phyloP scores from a whole-genome alignment of 2,888 invertebrate genomes.

The Zootermopsis nevadensis region DNA sequence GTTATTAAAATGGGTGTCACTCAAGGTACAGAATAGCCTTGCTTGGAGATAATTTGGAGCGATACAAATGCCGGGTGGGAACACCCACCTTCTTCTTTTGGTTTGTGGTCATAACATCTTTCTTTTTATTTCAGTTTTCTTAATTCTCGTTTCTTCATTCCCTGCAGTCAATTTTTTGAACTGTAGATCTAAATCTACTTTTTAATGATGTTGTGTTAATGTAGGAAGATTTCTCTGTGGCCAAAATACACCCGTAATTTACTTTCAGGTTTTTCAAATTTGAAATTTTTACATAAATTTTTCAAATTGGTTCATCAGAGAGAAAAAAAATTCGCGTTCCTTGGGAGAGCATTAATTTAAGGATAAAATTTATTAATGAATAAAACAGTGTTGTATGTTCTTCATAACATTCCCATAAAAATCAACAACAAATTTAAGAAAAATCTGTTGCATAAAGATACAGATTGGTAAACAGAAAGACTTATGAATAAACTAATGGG shows the following conservation, averaged over 20 bases:
- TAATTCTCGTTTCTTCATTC: slow-evolving; percentile 2
- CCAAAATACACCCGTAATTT: neutral
- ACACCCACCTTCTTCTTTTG: neutral
- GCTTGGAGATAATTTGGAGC: neutral
- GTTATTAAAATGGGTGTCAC: slow-evolving; percentile 10
- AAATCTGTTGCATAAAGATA: too few relatives aligned
- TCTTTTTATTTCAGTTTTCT: neutral
- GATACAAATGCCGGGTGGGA: neutral
- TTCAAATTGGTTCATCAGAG: neutral
- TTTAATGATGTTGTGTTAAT: neutral
- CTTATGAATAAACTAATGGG: too few relatives aligned
- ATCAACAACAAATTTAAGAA: too few relatives aligned
- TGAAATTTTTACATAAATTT: neutral
- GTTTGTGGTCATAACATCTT: neutral
- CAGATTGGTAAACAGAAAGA: too few relatives aligned
- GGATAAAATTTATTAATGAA: too few relatives aligned
- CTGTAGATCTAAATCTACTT: neutral
- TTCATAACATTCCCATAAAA: too few relatives aligned
- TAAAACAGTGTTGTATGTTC: too few relatives aligned
- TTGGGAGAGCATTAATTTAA: too few relatives aligned
- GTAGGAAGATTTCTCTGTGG: neutral
- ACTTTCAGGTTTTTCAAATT: neutral
- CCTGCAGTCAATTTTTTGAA: neutral
- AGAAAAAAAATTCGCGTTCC: too few relatives aligned
- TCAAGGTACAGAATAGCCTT: neutral